Percentiles rank a stretch among this genome's conserved stretches.
Conservation (phyloP, 2,888 invertebrate species). For the Ichneumon xanthorius region DNA sequence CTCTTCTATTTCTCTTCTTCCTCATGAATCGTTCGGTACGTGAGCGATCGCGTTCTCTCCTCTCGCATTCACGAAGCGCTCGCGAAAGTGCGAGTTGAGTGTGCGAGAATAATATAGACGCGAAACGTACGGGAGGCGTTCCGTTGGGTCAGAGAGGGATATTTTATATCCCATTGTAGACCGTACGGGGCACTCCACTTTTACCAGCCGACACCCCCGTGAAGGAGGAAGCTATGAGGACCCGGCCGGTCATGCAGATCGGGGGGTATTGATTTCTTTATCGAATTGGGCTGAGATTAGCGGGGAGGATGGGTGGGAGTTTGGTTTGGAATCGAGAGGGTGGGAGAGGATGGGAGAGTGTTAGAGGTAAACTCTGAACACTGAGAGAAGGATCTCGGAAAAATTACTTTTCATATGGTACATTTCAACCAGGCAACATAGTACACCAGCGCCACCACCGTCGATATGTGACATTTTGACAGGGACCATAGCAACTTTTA, state of each 20-base stretch:
- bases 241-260: neutral
- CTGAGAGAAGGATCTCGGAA: too few species aligned
- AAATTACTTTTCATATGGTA: too few species aligned
- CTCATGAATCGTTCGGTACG: slow-evolving; percentile 26
- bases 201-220: slow-evolving; percentile 25
- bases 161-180: slow-evolving; percentile 49
- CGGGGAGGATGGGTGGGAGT: too few species aligned
- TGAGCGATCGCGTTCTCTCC: slow-evolving; percentile 51
- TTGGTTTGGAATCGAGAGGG: too few species aligned
- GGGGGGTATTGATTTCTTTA: neutral
- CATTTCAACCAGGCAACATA: too few species aligned
- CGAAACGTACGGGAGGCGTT: slow-evolving; percentile 51
- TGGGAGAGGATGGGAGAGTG: too few species aligned
- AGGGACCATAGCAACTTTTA: too few species aligned
- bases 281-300: neutral
- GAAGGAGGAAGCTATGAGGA: neutral
- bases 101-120: slow-evolving; percentile 59
- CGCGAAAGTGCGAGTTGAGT: slow-evolving; percentile 66
- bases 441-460: too few species aligned
- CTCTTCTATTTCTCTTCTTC: neutral
- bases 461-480: too few species aligned
- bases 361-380: too few species aligned
- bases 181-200: neutral
- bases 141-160: slow-evolving; percentile 38
- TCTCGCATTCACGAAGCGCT: slow-evolving; percentile 46